Evolutionary conservation across 2,888 invertebrate species (phyloP).

Genomic region (Selenia dentaria): DNA sequence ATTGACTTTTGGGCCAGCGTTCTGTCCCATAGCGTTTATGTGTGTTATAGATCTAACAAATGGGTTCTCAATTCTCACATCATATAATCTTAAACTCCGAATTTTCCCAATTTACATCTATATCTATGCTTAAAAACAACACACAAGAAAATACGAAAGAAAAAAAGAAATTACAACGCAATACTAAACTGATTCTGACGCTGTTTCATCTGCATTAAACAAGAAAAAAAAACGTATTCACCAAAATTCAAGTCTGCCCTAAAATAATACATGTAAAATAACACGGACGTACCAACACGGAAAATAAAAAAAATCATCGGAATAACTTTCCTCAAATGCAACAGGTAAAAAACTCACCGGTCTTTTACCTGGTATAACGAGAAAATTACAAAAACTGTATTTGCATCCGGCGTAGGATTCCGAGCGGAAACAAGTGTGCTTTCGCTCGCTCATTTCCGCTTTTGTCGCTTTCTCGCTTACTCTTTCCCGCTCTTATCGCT

Average conservation of each 20-base stretch:
- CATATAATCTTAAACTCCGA: no score
- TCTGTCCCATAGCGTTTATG: no score
- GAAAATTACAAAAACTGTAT: conserved; percentile 56
- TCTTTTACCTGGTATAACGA: conserved; percentile 36
- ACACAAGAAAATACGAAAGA: no score
- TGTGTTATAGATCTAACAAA: no score
- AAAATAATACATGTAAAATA: conserved; percentile 12
- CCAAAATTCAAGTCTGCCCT: conserved; percentile 4
- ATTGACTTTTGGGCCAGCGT: no score
- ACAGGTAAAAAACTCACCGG: conserved; percentile 45
- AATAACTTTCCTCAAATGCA: conserved; percentile 38
- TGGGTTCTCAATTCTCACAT: no score
- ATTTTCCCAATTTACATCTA: no score
- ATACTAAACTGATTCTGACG: background rate
- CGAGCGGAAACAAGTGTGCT: conserved; percentile 45
- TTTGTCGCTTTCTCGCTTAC: conserved; percentile 19
- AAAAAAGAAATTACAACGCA: background rate
- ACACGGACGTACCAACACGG: background rate
- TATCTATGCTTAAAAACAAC: no score
- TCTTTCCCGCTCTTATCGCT: conserved; percentile 1
- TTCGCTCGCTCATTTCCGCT: conserved; percentile 48
- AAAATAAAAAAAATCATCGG: conserved; percentile 7
- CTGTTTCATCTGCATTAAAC: background rate
- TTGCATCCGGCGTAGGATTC: conserved; percentile 54
- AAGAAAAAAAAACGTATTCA: background rate